phyloP scores from a whole-genome alignment of 2,113 vertebrate species.

The crab-eating macaque (Macaca fascicularis) region DNA sequence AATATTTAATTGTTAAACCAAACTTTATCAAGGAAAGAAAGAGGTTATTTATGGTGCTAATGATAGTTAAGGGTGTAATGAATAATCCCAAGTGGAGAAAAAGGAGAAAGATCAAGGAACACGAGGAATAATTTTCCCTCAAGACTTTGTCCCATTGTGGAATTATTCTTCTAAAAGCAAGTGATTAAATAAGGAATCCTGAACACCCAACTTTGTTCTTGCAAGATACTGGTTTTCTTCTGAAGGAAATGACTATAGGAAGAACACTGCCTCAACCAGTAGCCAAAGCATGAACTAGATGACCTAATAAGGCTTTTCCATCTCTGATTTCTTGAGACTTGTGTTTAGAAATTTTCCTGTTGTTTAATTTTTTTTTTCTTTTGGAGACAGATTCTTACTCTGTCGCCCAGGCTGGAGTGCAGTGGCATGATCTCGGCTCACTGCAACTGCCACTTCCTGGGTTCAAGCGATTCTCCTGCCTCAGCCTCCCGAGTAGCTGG shows the following conservation, averaged over 20 bases:
- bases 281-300: background rate
- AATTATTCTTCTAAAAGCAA: slow-evolving; percentile 52
- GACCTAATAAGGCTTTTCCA: background rate
- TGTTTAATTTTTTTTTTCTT: background rate
- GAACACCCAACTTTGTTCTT: background rate
- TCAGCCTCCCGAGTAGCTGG: too few relatives aligned
- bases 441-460: too few relatives aligned
- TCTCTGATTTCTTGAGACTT: background rate
- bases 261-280: background rate
- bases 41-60: background rate
- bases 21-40: slow-evolving; percentile 1
- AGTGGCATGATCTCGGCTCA: too few relatives aligned
- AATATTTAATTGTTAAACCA: background rate
- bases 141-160: background rate
- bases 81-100: slow-evolving; percentile 3
- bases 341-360: slow-evolving; percentile 29
- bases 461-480: too few relatives aligned
- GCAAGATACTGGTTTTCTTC: background rate
- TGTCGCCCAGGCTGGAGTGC: too few relatives aligned
- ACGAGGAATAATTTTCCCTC: background rate
- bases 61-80: background rate
- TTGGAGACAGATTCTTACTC: too few relatives aligned
- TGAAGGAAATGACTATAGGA: background rate
- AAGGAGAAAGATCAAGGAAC: slow-evolving; percentile 12
- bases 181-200: background rate